A percentile compares a stretch with the other conserved stretches of the same genome.
phyloP scores from a whole-genome alignment of 2,888 invertebrate species.

The Horisme vitalbata region DNA sequence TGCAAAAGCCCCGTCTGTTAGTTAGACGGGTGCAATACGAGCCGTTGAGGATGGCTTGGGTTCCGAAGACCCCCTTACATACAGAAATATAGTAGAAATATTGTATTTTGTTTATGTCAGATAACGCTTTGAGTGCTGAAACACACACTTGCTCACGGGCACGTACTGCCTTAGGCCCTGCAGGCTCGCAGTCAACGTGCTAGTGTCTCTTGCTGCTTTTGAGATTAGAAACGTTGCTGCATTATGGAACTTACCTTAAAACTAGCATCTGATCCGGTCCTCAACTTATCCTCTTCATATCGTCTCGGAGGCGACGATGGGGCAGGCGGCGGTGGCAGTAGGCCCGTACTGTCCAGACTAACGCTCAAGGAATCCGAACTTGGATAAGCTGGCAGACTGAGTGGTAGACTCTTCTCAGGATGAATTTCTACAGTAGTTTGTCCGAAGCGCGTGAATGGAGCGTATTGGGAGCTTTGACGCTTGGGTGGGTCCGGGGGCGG shows the following conservation, averaged over 20 bases:
- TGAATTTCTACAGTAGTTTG: constrained; percentile 85
- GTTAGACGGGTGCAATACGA: too few relatives aligned
- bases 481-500: constrained; percentile 92
- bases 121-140: too few relatives aligned
- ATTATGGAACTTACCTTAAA: constrained; percentile 89
- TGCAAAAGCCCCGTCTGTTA: too few relatives aligned
- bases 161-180: too few relatives aligned
- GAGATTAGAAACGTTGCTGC: too few relatives aligned
- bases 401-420: constrained; percentile 81
- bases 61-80: too few relatives aligned
- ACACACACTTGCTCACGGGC: too few relatives aligned
- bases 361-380: constrained; percentile 85
- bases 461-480: constrained; percentile 84
- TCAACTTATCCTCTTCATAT: constrained; percentile 71
- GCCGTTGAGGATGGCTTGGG: too few relatives aligned
- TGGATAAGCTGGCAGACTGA: constrained; percentile 85
- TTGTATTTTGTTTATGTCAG: too few relatives aligned
- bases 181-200: too few relatives aligned
- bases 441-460: constrained; percentile 74
- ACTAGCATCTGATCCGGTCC: constrained; percentile 92
- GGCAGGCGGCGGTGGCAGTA: constrained; percentile 86
- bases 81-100: too few relatives aligned
- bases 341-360: constrained; percentile 84
- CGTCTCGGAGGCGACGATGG: constrained; percentile 84
- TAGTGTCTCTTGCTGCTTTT: too few relatives aligned